These are phyloP conservation scores for Nesidiocoris tenuis DNA, from an alignment of 2,888 invertebrate species.

Conservation along the genomic window DNA sequence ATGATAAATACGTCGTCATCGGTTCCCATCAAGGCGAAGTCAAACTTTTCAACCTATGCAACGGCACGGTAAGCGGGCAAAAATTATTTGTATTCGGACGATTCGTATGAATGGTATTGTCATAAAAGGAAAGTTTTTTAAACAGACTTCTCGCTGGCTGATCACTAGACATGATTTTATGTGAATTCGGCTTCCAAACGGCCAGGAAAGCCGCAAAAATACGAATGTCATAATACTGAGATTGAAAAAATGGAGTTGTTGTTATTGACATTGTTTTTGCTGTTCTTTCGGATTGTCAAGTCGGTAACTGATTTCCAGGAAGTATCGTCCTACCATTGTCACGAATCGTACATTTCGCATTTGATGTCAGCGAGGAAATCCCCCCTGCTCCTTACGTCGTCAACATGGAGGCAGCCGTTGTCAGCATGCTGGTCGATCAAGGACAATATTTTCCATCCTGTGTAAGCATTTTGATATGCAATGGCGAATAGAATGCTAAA, in stretches of 20 bases:
- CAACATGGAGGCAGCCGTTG: constrained; percentile 79
- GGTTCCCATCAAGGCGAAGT: constrained; percentile 92
- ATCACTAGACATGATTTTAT: no score
- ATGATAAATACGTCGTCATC: constrained; percentile 69
- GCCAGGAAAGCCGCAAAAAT: no score
- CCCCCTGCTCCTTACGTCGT: constrained; percentile 77
- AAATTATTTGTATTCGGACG: no score
- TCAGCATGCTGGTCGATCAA: constrained; percentile 78
- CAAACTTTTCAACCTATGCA: constrained; percentile 80
- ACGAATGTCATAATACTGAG: no score
- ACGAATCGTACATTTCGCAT: constrained; percentile 82
- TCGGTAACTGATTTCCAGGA: constrained; percentile 61
- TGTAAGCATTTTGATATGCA: constrained; percentile 27
- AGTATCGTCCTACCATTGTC: constrained; percentile 75
- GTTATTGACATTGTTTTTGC: no score
- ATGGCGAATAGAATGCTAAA: no score
- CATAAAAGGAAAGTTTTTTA: no score
- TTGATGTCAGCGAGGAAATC: constrained; percentile 75
- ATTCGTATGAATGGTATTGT: no score
- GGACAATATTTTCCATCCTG: constrained; percentile 56
- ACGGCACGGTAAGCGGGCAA: constrained; percentile 64
- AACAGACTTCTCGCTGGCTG: no score
- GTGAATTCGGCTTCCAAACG: no score
- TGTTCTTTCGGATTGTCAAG: no score
- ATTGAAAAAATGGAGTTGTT: no score